Percentiles rank a stretch among this genome's conserved stretches.
Conservation (phyloP, 2,888 invertebrate genomes). For the Caenorhabditis uteleia region DNA sequence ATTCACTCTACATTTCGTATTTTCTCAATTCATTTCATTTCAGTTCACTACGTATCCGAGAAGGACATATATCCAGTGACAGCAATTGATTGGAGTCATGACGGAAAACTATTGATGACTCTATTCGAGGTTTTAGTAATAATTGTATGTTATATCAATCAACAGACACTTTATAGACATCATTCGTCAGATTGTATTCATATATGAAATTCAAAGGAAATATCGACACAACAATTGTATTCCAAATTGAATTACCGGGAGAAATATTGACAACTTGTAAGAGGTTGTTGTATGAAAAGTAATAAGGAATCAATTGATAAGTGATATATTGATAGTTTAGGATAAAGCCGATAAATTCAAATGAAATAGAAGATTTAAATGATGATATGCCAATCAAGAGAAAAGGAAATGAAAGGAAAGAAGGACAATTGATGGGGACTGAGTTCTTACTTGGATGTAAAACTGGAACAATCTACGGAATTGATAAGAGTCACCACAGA, state of each 20-base stretch:
- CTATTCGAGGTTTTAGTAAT: slow-evolving; percentile 13
- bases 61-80: slow-evolving; percentile 3
- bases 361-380: too few relatives aligned
- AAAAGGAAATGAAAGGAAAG: slow-evolving; percentile 1
- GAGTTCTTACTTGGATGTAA: slow-evolving; percentile 24
- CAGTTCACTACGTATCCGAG: slow-evolving; percentile 21
- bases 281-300: slow-evolving; percentile 17
- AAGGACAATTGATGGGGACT: slow-evolving; percentile 10
- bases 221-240: slow-evolving; percentile 11
- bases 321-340: too few relatives aligned
- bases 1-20: too few relatives aligned
- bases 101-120: slow-evolving; percentile 25
- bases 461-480: slow-evolving; percentile 17
- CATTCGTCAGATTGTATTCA: slow-evolving; percentile 14
- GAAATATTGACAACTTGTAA: slow-evolving; percentile 10
- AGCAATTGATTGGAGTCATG: slow-evolving; percentile 35
- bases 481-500: slow-evolving; percentile 9
- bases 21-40: too few relatives aligned
- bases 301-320: not conserved
- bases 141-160: not conserved
- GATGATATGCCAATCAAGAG: slow-evolving; percentile 4
- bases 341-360: too few relatives aligned
- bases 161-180: slow-evolving; percentile 5
- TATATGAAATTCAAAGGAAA: slow-evolving; percentile 13
- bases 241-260: slow-evolving; percentile 23